Conservation (phyloP, 2,113 vertebrate species). For the Gambusia affinis region DNA sequence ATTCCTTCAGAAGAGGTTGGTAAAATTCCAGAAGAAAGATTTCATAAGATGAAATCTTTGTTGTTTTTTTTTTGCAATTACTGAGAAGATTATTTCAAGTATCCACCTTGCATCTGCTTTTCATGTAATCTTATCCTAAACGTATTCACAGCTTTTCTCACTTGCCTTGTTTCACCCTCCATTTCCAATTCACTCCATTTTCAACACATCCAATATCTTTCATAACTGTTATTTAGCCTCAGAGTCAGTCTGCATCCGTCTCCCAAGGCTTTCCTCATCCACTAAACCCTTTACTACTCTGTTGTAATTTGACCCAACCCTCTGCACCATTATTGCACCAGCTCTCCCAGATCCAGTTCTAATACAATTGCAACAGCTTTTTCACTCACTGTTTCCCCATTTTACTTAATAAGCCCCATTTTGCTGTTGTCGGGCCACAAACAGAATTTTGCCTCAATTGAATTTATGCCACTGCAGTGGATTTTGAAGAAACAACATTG, state of each 20-base stretch:
- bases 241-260: slow-evolving; percentile 44
- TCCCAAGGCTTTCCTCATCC: slow-evolving; percentile 50
- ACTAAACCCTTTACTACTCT: slow-evolving; percentile 72
- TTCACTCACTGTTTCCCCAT: slow-evolving; percentile 70
- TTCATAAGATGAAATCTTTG: not conserved
- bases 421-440: slow-evolving; percentile 74
- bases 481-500: slow-evolving; percentile 38
- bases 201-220: slow-evolving; percentile 45
- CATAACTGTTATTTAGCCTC: slow-evolving; percentile 50
- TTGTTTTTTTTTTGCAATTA: not conserved
- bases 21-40: not conserved
- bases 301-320: slow-evolving; percentile 66
- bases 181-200: slow-evolving; percentile 49
- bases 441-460: slow-evolving; percentile 73
- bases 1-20: not conserved
- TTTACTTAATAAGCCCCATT: slow-evolving; percentile 77
- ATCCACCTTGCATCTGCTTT: not conserved
- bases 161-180: slow-evolving; percentile 17
- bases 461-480: slow-evolving; percentile 57
- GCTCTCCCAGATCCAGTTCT: slow-evolving; percentile 69
- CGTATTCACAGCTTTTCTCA: slow-evolving; percentile 34
- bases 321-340: slow-evolving; percentile 74
- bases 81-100: not conserved
- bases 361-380: slow-evolving; percentile 76
- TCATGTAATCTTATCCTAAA: not conserved